These are phyloP conservation scores for Pyrrhosoma nymphula DNA, from an alignment of 2,888 invertebrate genomes.

Conservation along the genomic window DNA sequence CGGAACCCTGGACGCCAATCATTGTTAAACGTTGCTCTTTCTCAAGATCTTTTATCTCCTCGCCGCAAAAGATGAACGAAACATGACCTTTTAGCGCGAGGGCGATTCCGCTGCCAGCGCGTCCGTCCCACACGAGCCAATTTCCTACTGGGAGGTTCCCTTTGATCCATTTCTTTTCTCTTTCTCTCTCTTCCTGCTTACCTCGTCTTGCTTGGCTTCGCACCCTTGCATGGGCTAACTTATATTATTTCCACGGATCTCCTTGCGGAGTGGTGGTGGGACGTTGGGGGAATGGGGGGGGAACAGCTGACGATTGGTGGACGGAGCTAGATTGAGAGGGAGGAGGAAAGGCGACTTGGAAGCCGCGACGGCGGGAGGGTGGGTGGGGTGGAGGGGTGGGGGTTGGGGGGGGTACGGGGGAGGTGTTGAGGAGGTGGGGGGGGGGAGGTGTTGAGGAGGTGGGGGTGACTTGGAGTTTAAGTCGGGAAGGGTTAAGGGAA, in stretches of 20 bases:
- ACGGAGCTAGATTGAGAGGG: not conserved
- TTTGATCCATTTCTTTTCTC: not conserved
- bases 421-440: not conserved
- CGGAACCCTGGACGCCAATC: not conserved
- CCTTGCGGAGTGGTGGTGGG: not conserved
- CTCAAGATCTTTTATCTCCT: not conserved
- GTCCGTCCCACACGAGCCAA: not conserved
- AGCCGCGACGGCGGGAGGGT: not conserved
- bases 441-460: not conserved
- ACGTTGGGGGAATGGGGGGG: not conserved
- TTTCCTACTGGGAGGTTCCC: not conserved
- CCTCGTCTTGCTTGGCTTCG: not conserved
- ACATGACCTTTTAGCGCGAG: not conserved
- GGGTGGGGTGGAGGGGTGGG: not conserved
- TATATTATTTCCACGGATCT: not conserved
- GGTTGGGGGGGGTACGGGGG: not conserved
- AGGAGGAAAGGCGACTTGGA: not conserved
- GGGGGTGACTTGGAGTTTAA: not conserved
- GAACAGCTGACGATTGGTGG: not conserved
- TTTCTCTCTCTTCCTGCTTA: not conserved
- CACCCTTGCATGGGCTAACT: not conserved
- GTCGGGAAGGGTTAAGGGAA: no score
- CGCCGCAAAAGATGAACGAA: not conserved
- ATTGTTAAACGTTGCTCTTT: not conserved
- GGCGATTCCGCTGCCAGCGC: not conserved